A percentile compares a stretch with the other conserved stretches of the same genome.
Conservation (phyloP, 2,113 vertebrate species). For the Stictonetta naevosa region DNA sequence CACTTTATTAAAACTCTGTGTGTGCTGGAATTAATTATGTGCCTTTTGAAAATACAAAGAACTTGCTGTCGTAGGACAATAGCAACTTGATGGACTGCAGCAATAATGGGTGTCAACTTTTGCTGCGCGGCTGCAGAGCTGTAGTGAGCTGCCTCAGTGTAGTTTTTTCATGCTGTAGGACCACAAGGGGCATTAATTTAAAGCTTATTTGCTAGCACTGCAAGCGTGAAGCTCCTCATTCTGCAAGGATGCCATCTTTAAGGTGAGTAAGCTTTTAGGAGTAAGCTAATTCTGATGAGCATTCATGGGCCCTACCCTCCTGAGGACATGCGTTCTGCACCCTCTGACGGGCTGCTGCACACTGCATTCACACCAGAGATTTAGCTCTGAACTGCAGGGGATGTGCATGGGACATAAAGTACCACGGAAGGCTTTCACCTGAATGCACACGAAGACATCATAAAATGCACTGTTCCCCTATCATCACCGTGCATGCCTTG, state of each 20-base stretch:
- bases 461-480: neutral
- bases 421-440: neutral
- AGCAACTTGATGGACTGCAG: neutral
- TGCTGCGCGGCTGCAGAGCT: neutral
- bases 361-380: neutral
- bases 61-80: neutral
- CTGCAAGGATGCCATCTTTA: neutral
- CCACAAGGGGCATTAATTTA: neutral
- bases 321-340: neutral
- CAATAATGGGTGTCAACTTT: neutral
- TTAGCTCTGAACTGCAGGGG: neutral
- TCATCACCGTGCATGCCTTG: neutral
- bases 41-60: neutral
- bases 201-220: neutral
- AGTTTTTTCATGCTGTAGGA: neutral
- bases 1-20: neutral
- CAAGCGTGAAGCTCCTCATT: accelerated
- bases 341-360: neutral
- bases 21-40: neutral
- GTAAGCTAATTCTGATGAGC: neutral
- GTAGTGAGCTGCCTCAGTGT: neutral
- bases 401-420: neutral
- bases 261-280: neutral
- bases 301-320: neutral
- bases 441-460: neutral